phyloP scores from a whole-genome alignment of 1,140 invertebrate genomes.

The Thaumetopoea pityocampa region DNA sequence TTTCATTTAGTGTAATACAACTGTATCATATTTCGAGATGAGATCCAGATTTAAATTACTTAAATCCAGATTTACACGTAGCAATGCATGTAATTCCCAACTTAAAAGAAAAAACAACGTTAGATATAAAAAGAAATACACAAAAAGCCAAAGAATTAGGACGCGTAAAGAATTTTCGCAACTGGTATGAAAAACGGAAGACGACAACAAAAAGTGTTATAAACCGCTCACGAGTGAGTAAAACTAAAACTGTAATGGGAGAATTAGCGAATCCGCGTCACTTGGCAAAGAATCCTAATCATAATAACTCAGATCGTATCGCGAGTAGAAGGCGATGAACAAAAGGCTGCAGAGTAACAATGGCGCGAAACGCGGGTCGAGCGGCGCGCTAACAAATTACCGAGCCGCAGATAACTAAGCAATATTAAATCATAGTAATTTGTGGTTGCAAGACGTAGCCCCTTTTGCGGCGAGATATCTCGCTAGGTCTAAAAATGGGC shows the following conservation, averaged over 20 bases:
- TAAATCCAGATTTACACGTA: too few species aligned
- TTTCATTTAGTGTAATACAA: too few species aligned
- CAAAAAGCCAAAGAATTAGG: constrained; percentile 3
- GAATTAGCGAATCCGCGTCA: constrained; percentile 66
- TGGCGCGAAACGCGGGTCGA: constrained; percentile 53
- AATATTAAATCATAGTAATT: constrained; percentile 76
- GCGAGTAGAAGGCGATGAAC: constrained; percentile 61
- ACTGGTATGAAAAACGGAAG: constrained; percentile 9
- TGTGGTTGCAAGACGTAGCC: constrained; percentile 60
- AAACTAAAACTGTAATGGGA: constrained; percentile 62
- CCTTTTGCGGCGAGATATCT: constrained; percentile 53
- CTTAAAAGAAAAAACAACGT: not conserved
- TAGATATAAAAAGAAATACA: constrained; percentile 4
- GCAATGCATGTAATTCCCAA: too few species aligned
- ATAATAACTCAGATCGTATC: constrained; percentile 74
- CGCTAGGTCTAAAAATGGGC: constrained; percentile 23
- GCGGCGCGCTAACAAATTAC: constrained; percentile 71
- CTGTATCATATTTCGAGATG: too few species aligned
- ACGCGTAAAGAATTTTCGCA: constrained; percentile 4
- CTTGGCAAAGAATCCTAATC: constrained; percentile 73
- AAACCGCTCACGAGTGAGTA: constrained; percentile 34
- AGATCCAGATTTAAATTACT: too few species aligned
- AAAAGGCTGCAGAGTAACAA: constrained; percentile 68
- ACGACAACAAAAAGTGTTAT: constrained; percentile 23
- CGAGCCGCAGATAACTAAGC: constrained; percentile 71